These are phyloP conservation scores for Charina bottae DNA, from an alignment of 2,113 vertebrate species.

Conservation along the genomic window DNA sequence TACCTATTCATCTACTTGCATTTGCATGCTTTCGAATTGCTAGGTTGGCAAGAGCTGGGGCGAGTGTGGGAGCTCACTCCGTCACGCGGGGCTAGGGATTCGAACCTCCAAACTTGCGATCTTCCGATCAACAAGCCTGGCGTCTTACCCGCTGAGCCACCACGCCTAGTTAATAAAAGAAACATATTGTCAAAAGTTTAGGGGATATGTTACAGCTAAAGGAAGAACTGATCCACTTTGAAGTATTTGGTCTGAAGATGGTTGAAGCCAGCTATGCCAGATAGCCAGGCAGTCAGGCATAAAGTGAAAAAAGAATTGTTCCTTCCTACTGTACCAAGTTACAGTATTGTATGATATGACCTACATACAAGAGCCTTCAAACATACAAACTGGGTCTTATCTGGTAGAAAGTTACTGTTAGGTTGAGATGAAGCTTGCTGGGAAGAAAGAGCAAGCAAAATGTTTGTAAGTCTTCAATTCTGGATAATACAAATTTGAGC, in stretches of 20 bases:
- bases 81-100: too few relatives aligned
- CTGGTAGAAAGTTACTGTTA: neutral
- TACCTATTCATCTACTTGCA: too few relatives aligned
- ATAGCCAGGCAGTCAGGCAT: neutral
- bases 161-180: neutral
- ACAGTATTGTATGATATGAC: neutral
- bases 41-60: too few relatives aligned
- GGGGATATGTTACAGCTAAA: neutral
- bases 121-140: too few relatives aligned
- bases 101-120: too few relatives aligned
- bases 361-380: neutral
- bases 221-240: neutral
- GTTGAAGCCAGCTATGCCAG: neutral
- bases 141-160: too few relatives aligned
- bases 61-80: too few relatives aligned
- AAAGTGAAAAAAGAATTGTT: neutral
- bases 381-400: neutral
- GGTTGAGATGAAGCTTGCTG: neutral
- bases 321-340: neutral
- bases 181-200: neutral
- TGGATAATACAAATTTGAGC: neutral
- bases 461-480: neutral
- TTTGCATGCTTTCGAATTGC: too few relatives aligned
- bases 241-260: neutral
- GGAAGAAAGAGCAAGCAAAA: neutral